Evolutionary conservation across 2,797 vertebrate species (phyloP), one percentile per base, ranked within the genome.

Genomic region (Urophycis tenuis): DNA sequence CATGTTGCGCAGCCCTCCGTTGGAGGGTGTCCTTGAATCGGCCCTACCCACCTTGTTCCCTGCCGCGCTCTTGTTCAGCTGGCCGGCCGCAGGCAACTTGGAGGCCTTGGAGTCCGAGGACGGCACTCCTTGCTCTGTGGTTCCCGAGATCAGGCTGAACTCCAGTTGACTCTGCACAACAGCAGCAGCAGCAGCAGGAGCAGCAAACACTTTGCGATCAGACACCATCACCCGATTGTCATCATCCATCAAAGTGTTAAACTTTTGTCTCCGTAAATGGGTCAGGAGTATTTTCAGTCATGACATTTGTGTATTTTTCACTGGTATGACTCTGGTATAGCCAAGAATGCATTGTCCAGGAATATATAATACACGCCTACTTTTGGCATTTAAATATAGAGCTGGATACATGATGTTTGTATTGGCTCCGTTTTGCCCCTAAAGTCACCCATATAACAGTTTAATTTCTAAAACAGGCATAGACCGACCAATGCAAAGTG

Each of bases 141-240:
- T 75, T 39, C 92, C 85, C 22, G 92, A 88, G 0, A 92, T 90
- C 81, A 98, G 10, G 19, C 93, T 98, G 91, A 99, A 98, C 3
- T 99, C 98, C 93, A 99, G 87, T 88, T 99, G 98, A 89, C 98
- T 99, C 98, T 94, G 85, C 78, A 84, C 85, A n/a, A 79, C 4
- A 64, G 19, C 35, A 1, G 83, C 80, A 76, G 34, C 71, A 34
- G 22, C 4, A 60, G 19, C 35, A 1, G 31, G 31, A 72, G 15
- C 25, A 25, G 14, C 31, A 33, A 32, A 34, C 72, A 39, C 34
- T 1, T 25, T 22, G 41, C 19, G 5, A 34, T 22, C 71, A 72
- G 12, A 35, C 32, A 36, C 5, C 22, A 33, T 34, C 17, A 30
- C 32, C 41, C 29, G 29, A 71, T 6, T 17, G 30, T 32, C 19